Evolutionary conservation across 2,888 invertebrate genomes (phyloP), one percentile per base, ranked within the genome.

Genomic region (Himalopsyche kuldschensis): DNA sequence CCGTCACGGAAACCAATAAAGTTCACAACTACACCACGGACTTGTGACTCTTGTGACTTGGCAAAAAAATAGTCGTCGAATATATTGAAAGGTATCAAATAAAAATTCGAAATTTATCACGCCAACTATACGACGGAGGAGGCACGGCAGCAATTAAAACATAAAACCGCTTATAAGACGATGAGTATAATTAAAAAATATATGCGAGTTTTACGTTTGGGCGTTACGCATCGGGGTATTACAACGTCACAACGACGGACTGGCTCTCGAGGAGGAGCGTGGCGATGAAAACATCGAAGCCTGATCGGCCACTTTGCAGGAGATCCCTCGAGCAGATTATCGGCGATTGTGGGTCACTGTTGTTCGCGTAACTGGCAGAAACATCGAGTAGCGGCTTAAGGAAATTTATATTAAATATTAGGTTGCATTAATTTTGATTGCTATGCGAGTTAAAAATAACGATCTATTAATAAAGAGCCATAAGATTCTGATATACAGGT

Each of bases 81-180:
- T 35, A 10, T 35, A 5, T 32, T 32, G 6, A 6, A 35, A 35
- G 6, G 10, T n/a, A 35, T 35, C 35, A 35, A 35, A 6, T 35
- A 35, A 8, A 41, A 15, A 69, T 11, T 11, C 20, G 31, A 79
- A 83, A 84, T 80, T 81, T 84, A 84, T 84, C 81, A 27, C n/a
- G 41, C 48, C 17, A 27, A 78, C 47, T 78, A 81, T 80, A 82
- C 80, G 75, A 35, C 41, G 46, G 78, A 69, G 46, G 83, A 79
- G 83, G 83, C 69, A 55, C 77, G 79, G 78, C 76, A 5, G 27
- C 79, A 85, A 85, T 85, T 85, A 85, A 83, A 85, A 83, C 27
- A 81, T 85, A 83, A 79, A 83, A 82, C 63, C 76, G 75, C 76
- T 83, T 81, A 80, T 84, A 69, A 11, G 15, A 24, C 78, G 31